Percentiles rank a stretch among this genome's conserved stretches.
Conservation (phyloP, 2,888 invertebrate genomes). For the Acanthopleura granulata region DNA sequence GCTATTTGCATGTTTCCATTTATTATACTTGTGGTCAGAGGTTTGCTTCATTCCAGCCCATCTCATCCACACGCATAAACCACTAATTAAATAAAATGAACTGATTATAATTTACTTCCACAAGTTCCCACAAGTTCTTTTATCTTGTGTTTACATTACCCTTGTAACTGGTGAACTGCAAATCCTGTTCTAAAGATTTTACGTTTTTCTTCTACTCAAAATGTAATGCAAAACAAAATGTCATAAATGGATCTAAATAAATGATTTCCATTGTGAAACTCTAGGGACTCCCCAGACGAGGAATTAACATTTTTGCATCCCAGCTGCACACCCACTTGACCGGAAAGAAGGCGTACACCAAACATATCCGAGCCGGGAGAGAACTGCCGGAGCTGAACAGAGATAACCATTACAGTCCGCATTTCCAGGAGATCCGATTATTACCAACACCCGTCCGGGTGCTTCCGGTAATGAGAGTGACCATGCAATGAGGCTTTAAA, state of each 20-base stretch:
- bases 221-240: too few species aligned
- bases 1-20: too few species aligned
- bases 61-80: too few species aligned
- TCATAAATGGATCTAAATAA: too few species aligned
- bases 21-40: too few species aligned
- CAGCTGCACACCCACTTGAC: constrained; percentile 97
- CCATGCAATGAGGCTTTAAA: background rate
- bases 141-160: too few species aligned
- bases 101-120: too few species aligned
- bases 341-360: constrained; percentile 80
- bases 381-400: constrained; percentile 87
- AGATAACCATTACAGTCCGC: constrained; percentile 96
- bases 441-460: constrained; percentile 84
- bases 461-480: constrained; percentile 67
- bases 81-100: too few species aligned
- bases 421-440: constrained; percentile 96
- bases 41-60: too few species aligned
- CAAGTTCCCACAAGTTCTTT: too few species aligned
- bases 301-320: constrained; percentile 93
- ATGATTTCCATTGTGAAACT: constrained; percentile 19
- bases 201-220: too few species aligned
- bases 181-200: too few species aligned
- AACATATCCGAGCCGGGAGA: constrained; percentile 84
- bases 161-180: background rate
- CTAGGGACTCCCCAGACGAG: constrained; percentile 77